Evolutionary conservation across 2,113 vertebrate genomes (phyloP).

Genomic region (Pogona vitticeps): DNA sequence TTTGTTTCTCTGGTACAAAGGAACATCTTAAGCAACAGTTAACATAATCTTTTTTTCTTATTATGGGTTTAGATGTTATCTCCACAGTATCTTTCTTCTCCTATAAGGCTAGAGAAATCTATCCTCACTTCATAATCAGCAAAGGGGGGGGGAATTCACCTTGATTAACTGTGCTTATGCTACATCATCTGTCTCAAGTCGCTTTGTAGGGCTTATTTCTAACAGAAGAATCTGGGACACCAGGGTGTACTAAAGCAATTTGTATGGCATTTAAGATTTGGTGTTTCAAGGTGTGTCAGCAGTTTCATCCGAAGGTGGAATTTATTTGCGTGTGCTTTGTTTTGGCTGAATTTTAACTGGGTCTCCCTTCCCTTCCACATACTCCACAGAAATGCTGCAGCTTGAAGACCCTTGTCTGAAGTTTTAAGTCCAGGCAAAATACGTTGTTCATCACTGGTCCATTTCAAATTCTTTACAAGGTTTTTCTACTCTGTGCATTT

Average conservation of each 20-base stretch:
- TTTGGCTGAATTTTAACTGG: not conserved
- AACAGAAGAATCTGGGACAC: constrained; percentile 38
- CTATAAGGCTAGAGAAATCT: constrained; percentile 48
- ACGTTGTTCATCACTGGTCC: not conserved
- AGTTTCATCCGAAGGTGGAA: constrained; percentile 4
- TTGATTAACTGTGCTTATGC: constrained; percentile 59
- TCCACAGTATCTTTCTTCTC: constrained; percentile 39
- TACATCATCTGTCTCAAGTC: constrained; percentile 43
- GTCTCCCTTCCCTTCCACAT: not conserved
- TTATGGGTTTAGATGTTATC: constrained; percentile 67
- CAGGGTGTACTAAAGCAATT: constrained; percentile 25
- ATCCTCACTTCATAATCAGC: constrained; percentile 64
- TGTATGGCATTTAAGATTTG: constrained; percentile 29
- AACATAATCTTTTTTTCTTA: constrained; percentile 67
- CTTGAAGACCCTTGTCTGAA: not conserved
- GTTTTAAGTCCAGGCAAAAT: constrained; percentile 13
- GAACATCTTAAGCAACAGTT: constrained; percentile 66
- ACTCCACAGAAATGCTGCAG: not conserved
- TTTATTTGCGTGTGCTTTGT: not conserved
- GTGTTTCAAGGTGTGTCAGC: constrained; percentile 9
- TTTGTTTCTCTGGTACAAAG: constrained; percentile 67
- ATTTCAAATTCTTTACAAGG: constrained; percentile 13
- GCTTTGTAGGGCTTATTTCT: constrained; percentile 51
- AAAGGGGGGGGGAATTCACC: constrained; percentile 62
- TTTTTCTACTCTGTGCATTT: not conserved